Conservation (phyloP, 2,888 invertebrate species). For the Eupithecia subfuscata region DNA sequence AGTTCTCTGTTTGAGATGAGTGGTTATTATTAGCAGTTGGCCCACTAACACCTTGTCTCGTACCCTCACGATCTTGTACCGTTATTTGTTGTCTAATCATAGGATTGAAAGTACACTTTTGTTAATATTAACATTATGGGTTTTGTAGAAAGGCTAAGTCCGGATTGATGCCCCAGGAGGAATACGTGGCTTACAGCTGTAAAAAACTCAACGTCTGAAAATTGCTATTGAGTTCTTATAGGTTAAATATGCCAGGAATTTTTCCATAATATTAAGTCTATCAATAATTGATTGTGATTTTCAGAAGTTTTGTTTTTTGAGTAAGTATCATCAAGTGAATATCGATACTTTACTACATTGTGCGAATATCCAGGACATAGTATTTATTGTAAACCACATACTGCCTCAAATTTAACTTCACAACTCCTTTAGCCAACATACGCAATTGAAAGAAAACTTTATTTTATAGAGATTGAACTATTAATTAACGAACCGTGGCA, state of each 20-base stretch:
- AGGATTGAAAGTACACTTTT: slow-evolving; percentile 44
- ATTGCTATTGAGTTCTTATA: background rate
- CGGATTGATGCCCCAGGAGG: background rate
- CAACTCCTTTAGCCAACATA: too few species aligned
- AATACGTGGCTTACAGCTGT: background rate
- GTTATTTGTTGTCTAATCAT: slow-evolving; percentile 56
- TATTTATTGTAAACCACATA: too few species aligned
- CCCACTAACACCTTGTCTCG: slow-evolving; percentile 76
- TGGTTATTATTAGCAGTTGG: slow-evolving; percentile 59
- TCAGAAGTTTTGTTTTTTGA: background rate
- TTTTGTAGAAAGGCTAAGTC: background rate
- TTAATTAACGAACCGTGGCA: background rate
- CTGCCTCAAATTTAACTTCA: too few species aligned
- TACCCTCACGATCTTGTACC: slow-evolving; percentile 64
- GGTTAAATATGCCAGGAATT: background rate
- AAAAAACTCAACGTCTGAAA: background rate
- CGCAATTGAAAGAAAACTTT: too few species aligned
- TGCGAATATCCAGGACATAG: too few species aligned
- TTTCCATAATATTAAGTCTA: background rate
- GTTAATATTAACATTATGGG: slow-evolving; percentile 14
- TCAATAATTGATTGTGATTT: background rate
- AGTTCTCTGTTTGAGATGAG: slow-evolving; percentile 62
- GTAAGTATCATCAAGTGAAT: background rate
- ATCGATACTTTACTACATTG: background rate
- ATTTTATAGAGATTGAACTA: background rate